These are phyloP conservation scores for Notarius lentiginosus DNA, from an alignment of 2,113 vertebrate species.

Conservation along the genomic window DNA sequence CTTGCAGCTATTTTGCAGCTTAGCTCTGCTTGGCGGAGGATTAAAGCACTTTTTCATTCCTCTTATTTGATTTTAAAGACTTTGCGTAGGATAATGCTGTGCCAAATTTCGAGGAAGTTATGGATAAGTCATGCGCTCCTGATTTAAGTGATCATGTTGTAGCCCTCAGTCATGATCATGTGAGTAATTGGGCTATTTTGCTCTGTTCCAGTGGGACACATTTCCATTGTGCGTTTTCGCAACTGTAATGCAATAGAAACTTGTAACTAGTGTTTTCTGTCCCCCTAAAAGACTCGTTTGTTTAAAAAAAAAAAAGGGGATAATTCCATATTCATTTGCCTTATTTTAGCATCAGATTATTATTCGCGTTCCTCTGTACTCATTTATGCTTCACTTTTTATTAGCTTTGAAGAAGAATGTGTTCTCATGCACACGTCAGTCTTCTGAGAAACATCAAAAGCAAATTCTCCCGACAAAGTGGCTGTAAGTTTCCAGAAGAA, in stretches of 20 bases:
- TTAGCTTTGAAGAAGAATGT: neutral
- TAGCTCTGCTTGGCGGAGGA: neutral
- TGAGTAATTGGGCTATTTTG: conserved; percentile 12
- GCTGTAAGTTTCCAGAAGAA: conserved; percentile 35
- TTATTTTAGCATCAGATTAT: neutral
- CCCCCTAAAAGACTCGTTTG: neutral
- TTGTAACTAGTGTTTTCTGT: too few species aligned
- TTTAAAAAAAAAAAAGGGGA: neutral
- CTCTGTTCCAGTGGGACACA: neutral
- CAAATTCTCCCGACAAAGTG: conserved; percentile 9
- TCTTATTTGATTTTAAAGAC: conserved; percentile 13
- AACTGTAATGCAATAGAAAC: too few species aligned
- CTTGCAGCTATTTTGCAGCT: conserved; percentile 5
- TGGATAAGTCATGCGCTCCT: neutral
- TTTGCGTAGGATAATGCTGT: neutral
- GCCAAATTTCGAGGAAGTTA: conserved; percentile 10
- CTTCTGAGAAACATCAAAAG: conserved; percentile 24
- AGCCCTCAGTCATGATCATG: neutral
- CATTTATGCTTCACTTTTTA: neutral
- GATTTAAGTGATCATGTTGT: neutral
- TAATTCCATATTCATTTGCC: neutral
- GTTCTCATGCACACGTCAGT: conserved; percentile 7
- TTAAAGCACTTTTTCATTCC: neutral
- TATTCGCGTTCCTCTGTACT: neutral
- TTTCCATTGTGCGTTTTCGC: neutral